A percentile compares a stretch with the other conserved stretches of the same genome.
These are phyloP conservation scores for Danionella dracula DNA, from an alignment of 2,797 vertebrate genomes.

Conservation along the genomic window DNA sequence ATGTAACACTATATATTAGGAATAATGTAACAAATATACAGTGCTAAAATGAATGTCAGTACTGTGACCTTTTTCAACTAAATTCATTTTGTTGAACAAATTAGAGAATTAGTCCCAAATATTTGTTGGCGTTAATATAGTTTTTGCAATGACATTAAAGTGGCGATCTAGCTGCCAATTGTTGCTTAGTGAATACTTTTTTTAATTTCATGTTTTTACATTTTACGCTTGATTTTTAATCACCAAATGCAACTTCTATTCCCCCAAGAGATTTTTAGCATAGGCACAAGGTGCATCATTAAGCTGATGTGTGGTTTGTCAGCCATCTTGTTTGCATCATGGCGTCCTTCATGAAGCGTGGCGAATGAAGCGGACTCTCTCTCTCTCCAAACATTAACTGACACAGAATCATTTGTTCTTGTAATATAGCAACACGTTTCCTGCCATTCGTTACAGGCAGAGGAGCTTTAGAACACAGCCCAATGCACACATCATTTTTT, in stretches of 20 bases:
- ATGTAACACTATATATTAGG: too few species aligned
- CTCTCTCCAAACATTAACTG: slow-evolving; percentile 27
- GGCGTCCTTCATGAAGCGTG: background rate
- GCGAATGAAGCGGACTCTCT: slow-evolving; percentile 9
- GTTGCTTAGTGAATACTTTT: too few species aligned
- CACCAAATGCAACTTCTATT: background rate
- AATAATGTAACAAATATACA: too few species aligned
- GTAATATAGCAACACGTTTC: slow-evolving; percentile 24
- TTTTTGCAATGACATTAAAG: too few species aligned
- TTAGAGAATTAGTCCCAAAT: too few species aligned
- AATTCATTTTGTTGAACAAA: too few species aligned
- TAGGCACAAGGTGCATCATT: slow-evolving; percentile 5
- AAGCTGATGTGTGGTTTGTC: background rate
- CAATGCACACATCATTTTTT: slow-evolving; percentile 12
- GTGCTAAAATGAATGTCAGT: too few species aligned
- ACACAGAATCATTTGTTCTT: slow-evolving; percentile 29
- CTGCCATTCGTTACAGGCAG: slow-evolving; percentile 13
- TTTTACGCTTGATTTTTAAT: background rate
- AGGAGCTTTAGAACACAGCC: background rate
- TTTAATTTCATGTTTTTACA: too few species aligned
- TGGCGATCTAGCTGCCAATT: too few species aligned
- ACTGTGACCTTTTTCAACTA: too few species aligned
- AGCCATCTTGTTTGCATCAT: slow-evolving; percentile 14
- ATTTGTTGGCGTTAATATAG: too few species aligned
- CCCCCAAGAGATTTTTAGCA: slow-evolving; percentile 1